Evolutionary conservation across 2,888 invertebrate genomes (phyloP), one percentile per base, ranked within the genome.

Genomic region (Amitus sp.): DNA sequence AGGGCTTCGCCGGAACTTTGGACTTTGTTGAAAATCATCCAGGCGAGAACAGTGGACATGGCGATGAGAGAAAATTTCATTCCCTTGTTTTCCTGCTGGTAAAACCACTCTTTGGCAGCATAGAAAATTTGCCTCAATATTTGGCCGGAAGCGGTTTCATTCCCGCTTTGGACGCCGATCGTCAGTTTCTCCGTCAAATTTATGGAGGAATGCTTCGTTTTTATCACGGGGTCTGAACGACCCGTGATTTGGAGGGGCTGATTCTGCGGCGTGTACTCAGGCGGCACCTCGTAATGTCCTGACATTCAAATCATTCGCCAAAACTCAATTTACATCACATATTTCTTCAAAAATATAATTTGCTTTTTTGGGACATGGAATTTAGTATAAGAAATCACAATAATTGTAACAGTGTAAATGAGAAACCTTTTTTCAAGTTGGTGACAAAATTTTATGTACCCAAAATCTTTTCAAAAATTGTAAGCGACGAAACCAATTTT

Each of bases 11-110:
- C n/a, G n/a, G n/a, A n/a, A n/a, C n/a, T 68, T 83, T 84, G 76
- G 89, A 90, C 83, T 91, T 88, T 87, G 74, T 89, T 86, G 89
- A 90, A 91, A 77, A 90, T 89, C 88, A 92, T 87, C 15, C 87
- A 86, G 58, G 91, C 84, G 54, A 92, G 88, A 62, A 89, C 85
- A 43, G 90, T 88, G 23, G 88, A 85, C 43, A 91, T 83, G 51
- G 91, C 85, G 27, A 91, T 87, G 1, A 92, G 79, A 15, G 88
- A 85, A 40, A 92, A 84, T 80, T 92, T 92, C 1, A 92, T 80
- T 2, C 87, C 89, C 73, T 90, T 89, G 75, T 91, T 92, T 69
- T 92, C 92, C 72, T 92, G 91, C 71, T 90, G 89, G 73, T 89
- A 87, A 0, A 92, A 80, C 91, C 91, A 92, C 9, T 83, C 71